Base-by-base conservation (phyloP, 2,113 vertebrate species). In the Delphinus delphis region DNA sequence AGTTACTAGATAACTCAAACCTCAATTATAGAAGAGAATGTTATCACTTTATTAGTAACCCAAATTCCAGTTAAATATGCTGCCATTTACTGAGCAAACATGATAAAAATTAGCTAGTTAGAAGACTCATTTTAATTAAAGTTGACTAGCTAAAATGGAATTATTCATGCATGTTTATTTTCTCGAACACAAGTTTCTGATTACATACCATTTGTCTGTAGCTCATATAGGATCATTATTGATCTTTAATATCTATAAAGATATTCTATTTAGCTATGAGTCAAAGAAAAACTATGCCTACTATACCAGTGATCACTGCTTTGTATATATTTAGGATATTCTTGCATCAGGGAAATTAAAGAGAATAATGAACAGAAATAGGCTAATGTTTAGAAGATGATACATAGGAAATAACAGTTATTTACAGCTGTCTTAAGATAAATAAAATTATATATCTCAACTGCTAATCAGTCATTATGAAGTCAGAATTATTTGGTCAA, bases 71-170 rank as follows among this genome's bases (percentile, higher is more conserved):
- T 13, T 82, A 95, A 88, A 60, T 15, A 92, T 82, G 44, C 33
- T 95, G 41, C 44, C 36, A 92, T 82, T 93, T 82, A 82, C 63
- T 92, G 88, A 62, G 44, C 5, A 95, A 73, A 84, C 17, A 79
- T 70, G n/a, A 88, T 88, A 63, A 68, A 63, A 92, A 55, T 50
- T 62, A 68, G 62, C 63, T 60, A 63, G 26, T 44, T 53, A 55
- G 28, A 94, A 63, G n/a, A 83, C 10, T 83, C 28, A 71, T 88
- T 96, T 88, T 79, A 84, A 84, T 95, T 91, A 88, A 94, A 67
- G 11, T 28, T 88, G 67, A 68, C 50, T 77, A 63, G 8, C 33
- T 74, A 76, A 93, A 89, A 90, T 90, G 23, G 28, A 91, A 73
- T 28, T 94, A n/a, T 62, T 87, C 33, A 44, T 41, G 15, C 76